Base-by-base conservation (phyloP, 2,797 vertebrate genomes). In the Xenentodon cancila region DNA sequence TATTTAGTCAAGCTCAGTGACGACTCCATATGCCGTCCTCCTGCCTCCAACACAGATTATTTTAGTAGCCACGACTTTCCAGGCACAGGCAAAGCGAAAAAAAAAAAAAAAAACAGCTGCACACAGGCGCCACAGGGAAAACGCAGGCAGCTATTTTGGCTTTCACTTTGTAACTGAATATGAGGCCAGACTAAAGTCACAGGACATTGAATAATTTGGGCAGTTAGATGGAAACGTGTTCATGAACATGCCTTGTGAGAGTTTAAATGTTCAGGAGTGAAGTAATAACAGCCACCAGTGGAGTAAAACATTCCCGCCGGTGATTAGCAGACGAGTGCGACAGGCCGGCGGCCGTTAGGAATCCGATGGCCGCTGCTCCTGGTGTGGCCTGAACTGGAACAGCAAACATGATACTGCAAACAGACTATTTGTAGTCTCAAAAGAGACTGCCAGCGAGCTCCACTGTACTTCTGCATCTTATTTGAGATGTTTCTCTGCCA, bases 131-230 rank as follows among this genome's bases (percentile, higher is more conserved):
- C 92, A 73, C 7, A 27, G 49, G 57, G 56, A 70, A 84, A 86
- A 81, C 64, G 45, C 59, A 9, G 34, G 54, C 58, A 68, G 86
- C 92, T 93, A 92, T 93, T 93, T 92, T 89, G 86, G 88, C 84
- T 84, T 83, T 73, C 77, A 54, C 68, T 81, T 56, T 68, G 91
- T 88, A 93, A 92, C 86, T 58, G 66, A 85, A 93, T 90, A 89
- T 79, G 17, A 17, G 42, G 50, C 55, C 15, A 32, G 72, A 72
- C 73, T 64, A 34, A 52, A 67, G 60, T 63, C 75, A 16, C 12
- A 48, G 7, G 52, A 16, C 53, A 1, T 5, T 16, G 45, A 55
- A 62, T 16, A 46, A 43, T 64, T 62, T 16, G 12, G 11, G 18
- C 9, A 18, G 47, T 52, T 8, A 19, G 8, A 27, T 43, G 46